These are phyloP conservation scores for Myopa testacea DNA, from an alignment of 2,888 invertebrate species.

Conservation along the genomic window DNA sequence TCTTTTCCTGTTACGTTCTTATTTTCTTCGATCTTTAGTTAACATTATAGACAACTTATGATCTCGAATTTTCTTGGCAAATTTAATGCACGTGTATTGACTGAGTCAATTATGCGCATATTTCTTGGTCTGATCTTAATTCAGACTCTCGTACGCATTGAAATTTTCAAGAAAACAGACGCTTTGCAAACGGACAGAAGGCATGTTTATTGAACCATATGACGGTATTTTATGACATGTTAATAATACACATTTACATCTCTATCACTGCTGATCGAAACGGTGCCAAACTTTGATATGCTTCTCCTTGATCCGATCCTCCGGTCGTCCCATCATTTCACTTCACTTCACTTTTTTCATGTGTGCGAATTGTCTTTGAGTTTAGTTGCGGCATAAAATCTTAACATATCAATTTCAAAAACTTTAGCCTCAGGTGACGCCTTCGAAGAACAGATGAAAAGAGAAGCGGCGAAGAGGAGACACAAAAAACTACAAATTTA, in stretches of 20 bases:
- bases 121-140: too few species aligned
- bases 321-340: not conserved
- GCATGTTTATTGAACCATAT: not conserved
- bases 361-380: not conserved
- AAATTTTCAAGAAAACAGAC: too few species aligned
- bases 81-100: too few species aligned
- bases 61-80: too few species aligned
- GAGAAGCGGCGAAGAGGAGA: not conserved
- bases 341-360: not conserved
- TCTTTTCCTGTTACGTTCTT: too few species aligned
- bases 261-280: constrained; percentile 18
- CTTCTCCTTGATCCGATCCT: not conserved
- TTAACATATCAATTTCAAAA: not conserved
- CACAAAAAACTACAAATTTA: not conserved
- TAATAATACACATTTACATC: constrained; percentile 39
- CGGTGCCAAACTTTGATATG: not conserved
- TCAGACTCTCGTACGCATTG: too few species aligned
- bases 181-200: not conserved
- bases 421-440: not conserved
- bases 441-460: not conserved
- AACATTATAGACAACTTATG: too few species aligned
- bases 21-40: too few species aligned
- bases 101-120: too few species aligned
- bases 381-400: not conserved
- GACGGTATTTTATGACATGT: constrained; percentile 42